A percentile compares a stretch with the other conserved stretches of the same genome.
Evolutionary conservation across 2,797 vertebrate species (phyloP).

Genomic region (Cirrhinus molitorella): DNA sequence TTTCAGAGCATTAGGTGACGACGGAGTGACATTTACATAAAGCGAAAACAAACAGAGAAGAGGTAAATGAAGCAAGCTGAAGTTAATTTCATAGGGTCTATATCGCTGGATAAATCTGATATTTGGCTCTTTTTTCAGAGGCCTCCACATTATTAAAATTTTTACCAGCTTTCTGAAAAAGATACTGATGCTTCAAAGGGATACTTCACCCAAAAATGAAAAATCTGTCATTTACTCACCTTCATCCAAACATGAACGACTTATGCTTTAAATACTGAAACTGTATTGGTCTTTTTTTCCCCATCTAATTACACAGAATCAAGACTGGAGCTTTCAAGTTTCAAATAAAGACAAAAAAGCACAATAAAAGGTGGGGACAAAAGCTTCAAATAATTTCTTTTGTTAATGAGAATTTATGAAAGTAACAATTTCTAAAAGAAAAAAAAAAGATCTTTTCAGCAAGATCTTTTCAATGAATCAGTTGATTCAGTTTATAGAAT

Average conservation of each 20-base stretch:
- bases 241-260: background rate
- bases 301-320: background rate
- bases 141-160: slow-evolving; percentile 32
- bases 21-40: slow-evolving; percentile 47
- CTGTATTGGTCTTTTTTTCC: background rate
- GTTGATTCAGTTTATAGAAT: background rate
- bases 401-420: background rate
- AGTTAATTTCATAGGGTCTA: slow-evolving; percentile 32
- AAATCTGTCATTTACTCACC: slow-evolving; percentile 3
- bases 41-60: slow-evolving; percentile 36
- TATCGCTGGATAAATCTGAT: slow-evolving; percentile 45
- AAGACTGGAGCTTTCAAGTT: background rate
- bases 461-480: background rate
- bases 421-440: background rate
- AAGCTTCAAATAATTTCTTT: background rate
- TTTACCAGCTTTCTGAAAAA: slow-evolving; percentile 46
- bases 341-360: background rate
- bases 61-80: slow-evolving; percentile 37
- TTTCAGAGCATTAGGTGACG: slow-evolving; percentile 38
- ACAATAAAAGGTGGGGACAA: background rate
- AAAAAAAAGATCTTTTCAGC: no score
- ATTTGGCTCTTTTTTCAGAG: slow-evolving; percentile 24
- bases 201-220: background rate
- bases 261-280: background rate
- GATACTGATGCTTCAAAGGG: slow-evolving; percentile 37